phyloP scores from a whole-genome alignment of 2,888 invertebrate species.

The Quadroppia sp. region DNA sequence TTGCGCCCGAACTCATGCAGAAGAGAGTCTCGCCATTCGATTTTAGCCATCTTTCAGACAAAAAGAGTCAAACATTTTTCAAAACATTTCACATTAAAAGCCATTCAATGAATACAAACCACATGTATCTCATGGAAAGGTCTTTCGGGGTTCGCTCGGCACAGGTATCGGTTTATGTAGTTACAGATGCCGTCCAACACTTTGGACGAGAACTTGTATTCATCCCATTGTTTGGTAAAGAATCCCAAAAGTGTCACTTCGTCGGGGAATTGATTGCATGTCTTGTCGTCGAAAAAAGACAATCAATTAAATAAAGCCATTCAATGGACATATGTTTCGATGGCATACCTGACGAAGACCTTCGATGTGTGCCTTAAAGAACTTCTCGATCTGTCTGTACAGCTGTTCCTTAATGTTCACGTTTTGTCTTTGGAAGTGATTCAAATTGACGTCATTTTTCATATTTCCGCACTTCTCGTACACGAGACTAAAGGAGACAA shows the following conservation, averaged over 20 bases:
- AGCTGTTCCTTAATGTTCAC: slow-evolving; percentile 8
- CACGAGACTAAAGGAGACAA: not conserved
- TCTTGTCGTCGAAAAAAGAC: not conserved
- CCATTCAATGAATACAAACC: slow-evolving; percentile 66
- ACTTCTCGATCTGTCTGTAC: not conserved
- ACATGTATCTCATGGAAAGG: slow-evolving; percentile 94
- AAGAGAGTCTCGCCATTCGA: slow-evolving; percentile 80
- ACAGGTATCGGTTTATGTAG: slow-evolving; percentile 97
- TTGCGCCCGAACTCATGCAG: slow-evolving; percentile 62
- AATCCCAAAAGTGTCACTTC: slow-evolving; percentile 92
- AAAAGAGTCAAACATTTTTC: not conserved
- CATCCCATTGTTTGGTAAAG: slow-evolving; percentile 96
- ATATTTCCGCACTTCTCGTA: slow-evolving; percentile 10
- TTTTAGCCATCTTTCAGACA: not conserved
- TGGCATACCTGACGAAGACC: not conserved
- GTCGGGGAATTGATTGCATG: slow-evolving; percentile 2
- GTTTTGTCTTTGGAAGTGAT: not conserved
- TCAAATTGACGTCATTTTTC: not conserved
- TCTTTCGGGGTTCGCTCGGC: slow-evolving; percentile 93
- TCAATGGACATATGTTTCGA: not conserved
- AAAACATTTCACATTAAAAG: not conserved
- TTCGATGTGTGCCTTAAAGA: slow-evolving; percentile 25
- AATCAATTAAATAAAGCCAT: not conserved
- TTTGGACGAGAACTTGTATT: slow-evolving; percentile 93
- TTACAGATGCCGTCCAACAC: slow-evolving; percentile 95